Base-by-base conservation (phyloP, 2,113 vertebrate genomes). In the Elephas maximus region DNA sequence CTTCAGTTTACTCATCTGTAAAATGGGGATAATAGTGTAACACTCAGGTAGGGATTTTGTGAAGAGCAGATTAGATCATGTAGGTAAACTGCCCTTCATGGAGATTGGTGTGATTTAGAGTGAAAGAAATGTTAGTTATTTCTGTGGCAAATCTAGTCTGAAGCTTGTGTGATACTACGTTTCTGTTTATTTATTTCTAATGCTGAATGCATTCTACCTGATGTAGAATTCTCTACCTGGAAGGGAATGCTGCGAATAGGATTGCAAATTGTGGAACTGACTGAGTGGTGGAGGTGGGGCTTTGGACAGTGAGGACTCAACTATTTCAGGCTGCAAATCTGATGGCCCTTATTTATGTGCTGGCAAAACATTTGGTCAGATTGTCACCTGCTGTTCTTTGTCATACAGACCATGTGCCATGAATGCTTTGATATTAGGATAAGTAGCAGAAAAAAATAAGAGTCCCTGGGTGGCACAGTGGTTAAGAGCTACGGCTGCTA, bases 251-350 rank as follows among this genome's bases (percentile, higher is more conserved):
- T 65, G 45, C 14, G 69, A 41, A 11, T 37, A 76, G 37, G 45
- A 45, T 62, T 65, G 44, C 71, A 45, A 63, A 88, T 51, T 57
- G 21, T 60, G 57, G 73, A 81, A 18, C 7, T 91, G 30, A 4
- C 65, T 67, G 28, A 37, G 41, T 57, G 57, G 57, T 88, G 67
- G 17, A 45, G 48, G 3, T 89, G 10, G 51, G 18, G 18, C n/a
- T 91, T 85, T 88, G 73, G 60, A 63, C 12, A 60, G 30, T 51
- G 92, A 63, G 44, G 33, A 60, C 76, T 87, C 60, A 69, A 79
- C 33, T 90, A 92, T 85, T 85, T 91, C 23, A 51, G 90, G 78
- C n/a, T 65, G 41, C 65, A 91, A 80, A 95, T 95, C 86, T 91
- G 91, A 78, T 96, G 63, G 71, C 63, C 37, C 14, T 80, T 30